Base-by-base conservation (phyloP, 2,113 vertebrate genomes). In the Ictidomys tridecemlineatus region DNA sequence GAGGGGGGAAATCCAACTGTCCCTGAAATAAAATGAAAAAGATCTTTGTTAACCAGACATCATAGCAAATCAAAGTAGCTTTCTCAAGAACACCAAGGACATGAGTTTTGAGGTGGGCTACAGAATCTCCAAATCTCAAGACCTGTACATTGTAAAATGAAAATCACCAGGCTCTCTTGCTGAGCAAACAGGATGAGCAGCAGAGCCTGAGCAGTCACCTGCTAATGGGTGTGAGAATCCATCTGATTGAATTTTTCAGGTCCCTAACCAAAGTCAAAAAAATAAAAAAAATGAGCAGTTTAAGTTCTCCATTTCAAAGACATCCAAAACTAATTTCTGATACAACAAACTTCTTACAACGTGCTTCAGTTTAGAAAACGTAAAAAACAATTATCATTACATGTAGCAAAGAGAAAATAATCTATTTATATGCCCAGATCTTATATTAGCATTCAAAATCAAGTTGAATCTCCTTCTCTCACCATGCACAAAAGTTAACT, bases 1-100 rank as follows among this genome's bases (percentile, higher is more conserved):
- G 98, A 99, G 91, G 99, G 99, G 70, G 99, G 99, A 98, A 99
- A 99, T 89, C 99, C 99, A 97, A 99, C 98, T 69, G 99, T 99
- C 65, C 99, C 99, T 99, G 97, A 96, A 98, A 98, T 0, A n/a
- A 97, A 90, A 98, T 83, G 56, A 70, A 98, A 97, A 97, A 82
- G 61, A 96, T 91, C 91, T 97, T 73, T 72, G 80, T 98, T 98
- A 98, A 80, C 51, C 88, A 96, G 58, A 56, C 92, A 77, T 1
- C 3, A 95, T 5, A 98, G 73, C 45, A 96, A 97, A 94, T 88
- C 39, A 93, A 95, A 93, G 32, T 17, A 78, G 65, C 14, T 93
- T 80, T 92, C 72, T 78, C 70, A 79, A 94, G 90, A 85, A 94
- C 11, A 58, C 89, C 96, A 96, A 95, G 3, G 30, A 87, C 37